Percentiles rank a stretch among this genome's conserved stretches.
These are phyloP conservation scores for Bathynomus jamesi DNA, from an alignment of 1,140 invertebrate species.

Conservation along the genomic window DNA sequence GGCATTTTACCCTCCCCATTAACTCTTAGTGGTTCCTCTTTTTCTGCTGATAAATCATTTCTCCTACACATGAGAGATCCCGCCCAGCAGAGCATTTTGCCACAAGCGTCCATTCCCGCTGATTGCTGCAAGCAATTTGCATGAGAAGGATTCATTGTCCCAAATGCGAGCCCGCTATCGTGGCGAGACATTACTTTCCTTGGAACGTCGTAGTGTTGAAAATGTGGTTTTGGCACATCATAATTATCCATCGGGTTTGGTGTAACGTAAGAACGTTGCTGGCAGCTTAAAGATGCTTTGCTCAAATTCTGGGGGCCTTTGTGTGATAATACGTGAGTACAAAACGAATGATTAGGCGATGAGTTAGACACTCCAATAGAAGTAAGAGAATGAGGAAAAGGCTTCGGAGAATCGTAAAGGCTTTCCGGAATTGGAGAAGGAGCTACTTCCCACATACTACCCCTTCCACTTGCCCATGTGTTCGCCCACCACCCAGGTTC, in stretches of 20 bases:
- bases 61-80: slow-evolving; percentile 57
- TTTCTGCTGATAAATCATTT: slow-evolving; percentile 50
- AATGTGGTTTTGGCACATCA: slow-evolving; percentile 23
- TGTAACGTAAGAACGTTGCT: background rate
- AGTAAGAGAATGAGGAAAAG: background rate
- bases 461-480: slow-evolving; percentile 22
- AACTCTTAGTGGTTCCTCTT: slow-evolving; percentile 45
- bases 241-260: slow-evolving; percentile 36
- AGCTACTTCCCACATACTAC: slow-evolving; percentile 15
- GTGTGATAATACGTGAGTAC: background rate
- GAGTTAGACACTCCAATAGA: background rate
- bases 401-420: slow-evolving; percentile 11
- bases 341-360: background rate
- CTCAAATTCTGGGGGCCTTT: background rate
- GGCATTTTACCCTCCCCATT: slow-evolving; percentile 52
- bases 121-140: background rate
- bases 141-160: slow-evolving; percentile 1
- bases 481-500: slow-evolving; percentile 12
- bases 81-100: slow-evolving; percentile 46
- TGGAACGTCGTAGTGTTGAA: slow-evolving; percentile 10
- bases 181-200: slow-evolving; percentile 20
- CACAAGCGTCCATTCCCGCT: slow-evolving; percentile 2
- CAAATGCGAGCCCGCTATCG: slow-evolving; percentile 12
- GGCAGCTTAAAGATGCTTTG: background rate
- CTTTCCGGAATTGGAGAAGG: slow-evolving; percentile 14